A percentile compares a stretch with the other conserved stretches of the same genome.
Evolutionary conservation across 2,113 vertebrate species (phyloP).

Genomic region (Tyto alba): DNA sequence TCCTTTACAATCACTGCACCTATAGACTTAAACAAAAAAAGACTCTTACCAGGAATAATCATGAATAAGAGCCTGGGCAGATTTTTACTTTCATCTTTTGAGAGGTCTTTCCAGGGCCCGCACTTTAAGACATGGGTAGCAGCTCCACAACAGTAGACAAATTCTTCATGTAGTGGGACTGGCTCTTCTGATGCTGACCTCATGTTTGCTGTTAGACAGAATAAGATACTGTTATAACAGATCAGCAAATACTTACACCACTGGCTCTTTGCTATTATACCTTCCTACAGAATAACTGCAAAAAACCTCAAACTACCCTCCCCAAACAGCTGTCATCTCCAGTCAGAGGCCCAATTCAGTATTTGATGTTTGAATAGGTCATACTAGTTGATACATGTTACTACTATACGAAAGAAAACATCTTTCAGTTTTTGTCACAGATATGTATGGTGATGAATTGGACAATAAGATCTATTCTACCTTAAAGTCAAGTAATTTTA

Average conservation of each 20-base stretch:
- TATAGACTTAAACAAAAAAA: neutral
- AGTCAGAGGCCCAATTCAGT: neutral
- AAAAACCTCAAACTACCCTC: neutral
- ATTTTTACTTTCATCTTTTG: conserved; percentile 40
- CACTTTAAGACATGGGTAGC: conserved; percentile 77
- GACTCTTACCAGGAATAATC: conserved; percentile 73
- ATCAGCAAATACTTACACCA: neutral
- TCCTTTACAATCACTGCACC: neutral
- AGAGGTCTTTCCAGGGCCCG: conserved; percentile 74
- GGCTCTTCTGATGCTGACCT: conserved; percentile 43
- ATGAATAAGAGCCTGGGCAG: conserved; percentile 72
- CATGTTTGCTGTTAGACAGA: conserved; percentile 58
- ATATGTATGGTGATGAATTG: neutral
- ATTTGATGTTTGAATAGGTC: neutral
- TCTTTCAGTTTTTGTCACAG: neutral
- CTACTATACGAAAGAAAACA: neutral
- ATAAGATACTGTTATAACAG: neutral
- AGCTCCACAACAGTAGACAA: conserved; percentile 72
- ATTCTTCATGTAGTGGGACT: conserved; percentile 71
- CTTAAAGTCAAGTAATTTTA: neutral
- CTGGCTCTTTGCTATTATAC: neutral
- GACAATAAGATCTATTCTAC: neutral
- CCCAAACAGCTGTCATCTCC: neutral
- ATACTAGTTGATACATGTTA: neutral
- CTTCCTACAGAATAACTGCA: neutral